Percentiles rank a stretch among this genome's conserved stretches.
Conservation (phyloP, 2,113 vertebrate genomes). For the Amphilophus citrinellus region DNA sequence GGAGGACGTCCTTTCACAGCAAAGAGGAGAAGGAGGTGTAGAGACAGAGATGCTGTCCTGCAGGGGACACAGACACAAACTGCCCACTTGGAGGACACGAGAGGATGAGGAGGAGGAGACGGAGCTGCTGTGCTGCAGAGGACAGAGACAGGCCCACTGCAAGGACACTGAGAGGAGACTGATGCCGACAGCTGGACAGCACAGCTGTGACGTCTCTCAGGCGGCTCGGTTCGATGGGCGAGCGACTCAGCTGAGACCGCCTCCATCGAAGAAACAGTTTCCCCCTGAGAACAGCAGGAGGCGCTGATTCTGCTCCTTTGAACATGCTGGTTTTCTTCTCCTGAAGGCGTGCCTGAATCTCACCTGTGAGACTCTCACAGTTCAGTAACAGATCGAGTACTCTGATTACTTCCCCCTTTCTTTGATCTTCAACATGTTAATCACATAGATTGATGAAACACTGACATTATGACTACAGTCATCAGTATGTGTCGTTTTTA, state of each 20-base stretch:
- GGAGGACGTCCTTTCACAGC: slow-evolving; percentile 82
- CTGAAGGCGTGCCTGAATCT: background rate
- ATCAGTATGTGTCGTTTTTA: background rate
- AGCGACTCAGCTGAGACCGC: background rate
- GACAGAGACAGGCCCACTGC: no score
- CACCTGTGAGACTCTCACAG: background rate
- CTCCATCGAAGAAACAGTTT: background rate
- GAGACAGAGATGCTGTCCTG: slow-evolving; percentile 27
- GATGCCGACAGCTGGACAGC: background rate
- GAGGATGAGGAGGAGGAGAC: no score
- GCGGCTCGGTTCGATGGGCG: background rate
- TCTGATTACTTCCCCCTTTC: background rate
- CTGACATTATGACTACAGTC: background rate
- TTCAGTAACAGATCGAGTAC: background rate
- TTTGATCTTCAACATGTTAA: background rate
- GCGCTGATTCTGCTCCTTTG: background rate
- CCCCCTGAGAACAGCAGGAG: background rate
- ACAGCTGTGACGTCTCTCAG: background rate
- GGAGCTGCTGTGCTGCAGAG: no score
- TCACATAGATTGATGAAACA: background rate
- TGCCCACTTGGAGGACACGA: background rate
- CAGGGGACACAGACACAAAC: background rate
- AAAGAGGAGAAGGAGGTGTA: slow-evolving; percentile 86
- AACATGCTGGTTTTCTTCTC: background rate
- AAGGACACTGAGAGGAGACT: background rate